Evolutionary conservation across 1,140 invertebrate genomes (phyloP).

Genomic region (Eumeta japonica): DNA sequence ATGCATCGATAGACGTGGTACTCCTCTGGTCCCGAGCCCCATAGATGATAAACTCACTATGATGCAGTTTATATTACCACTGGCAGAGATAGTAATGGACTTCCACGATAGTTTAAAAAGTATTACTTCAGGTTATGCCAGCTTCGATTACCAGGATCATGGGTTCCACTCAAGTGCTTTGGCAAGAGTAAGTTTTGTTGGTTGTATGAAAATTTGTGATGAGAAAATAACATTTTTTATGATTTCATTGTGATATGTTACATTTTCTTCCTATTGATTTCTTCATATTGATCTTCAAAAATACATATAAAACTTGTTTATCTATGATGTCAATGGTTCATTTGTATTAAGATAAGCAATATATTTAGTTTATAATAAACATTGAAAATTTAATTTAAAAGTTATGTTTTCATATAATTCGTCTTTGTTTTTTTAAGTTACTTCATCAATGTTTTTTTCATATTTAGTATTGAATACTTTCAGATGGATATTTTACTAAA

Average conservation of each 20-base stretch:
- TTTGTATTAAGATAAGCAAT: no score
- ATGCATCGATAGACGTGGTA: slow-evolving; percentile 77
- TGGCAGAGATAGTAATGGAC: slow-evolving; percentile 92
- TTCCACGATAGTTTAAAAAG: slow-evolving; percentile 93
- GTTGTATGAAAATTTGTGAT: slow-evolving; percentile 6
- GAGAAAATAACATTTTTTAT: slow-evolving; percentile 5
- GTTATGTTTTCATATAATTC: no score
- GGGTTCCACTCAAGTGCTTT: slow-evolving; percentile 75
- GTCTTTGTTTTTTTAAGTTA: no score
- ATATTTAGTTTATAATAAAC: no score
- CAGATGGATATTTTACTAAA: slow-evolving; percentile 83
- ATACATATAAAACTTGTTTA: no score
- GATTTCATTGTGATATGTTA: slow-evolving; percentile 4
- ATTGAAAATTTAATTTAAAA: no score
- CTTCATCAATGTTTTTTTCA: no score
- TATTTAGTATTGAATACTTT: no score
- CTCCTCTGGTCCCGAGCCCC: slow-evolving; percentile 70
- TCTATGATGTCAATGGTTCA: no score
- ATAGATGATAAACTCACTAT: slow-evolving; percentile 83
- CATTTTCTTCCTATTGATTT: no score
- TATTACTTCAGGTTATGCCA: slow-evolving; percentile 90
- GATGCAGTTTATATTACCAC: slow-evolving; percentile 80
- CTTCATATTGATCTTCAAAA: not conserved
- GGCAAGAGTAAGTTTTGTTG: slow-evolving; percentile 64
- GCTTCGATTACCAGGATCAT: slow-evolving; percentile 95